These are phyloP conservation scores for Drosophila suzukii DNA, from an alignment of 1,140 invertebrate genomes.

Conservation along the genomic window DNA sequence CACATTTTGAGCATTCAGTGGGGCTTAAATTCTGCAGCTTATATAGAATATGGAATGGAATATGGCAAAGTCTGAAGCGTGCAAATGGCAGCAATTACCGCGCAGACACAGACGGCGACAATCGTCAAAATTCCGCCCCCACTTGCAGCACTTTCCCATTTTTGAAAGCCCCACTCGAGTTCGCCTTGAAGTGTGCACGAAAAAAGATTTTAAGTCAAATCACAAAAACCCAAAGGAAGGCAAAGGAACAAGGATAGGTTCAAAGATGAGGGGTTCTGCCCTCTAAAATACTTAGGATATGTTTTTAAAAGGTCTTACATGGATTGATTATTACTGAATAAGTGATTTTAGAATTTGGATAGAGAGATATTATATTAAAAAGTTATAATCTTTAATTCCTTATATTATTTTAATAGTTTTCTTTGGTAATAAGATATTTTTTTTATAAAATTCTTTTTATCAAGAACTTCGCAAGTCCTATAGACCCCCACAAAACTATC, in stretches of 20 bases:
- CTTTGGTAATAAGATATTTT: no score
- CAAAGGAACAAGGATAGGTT: not conserved
- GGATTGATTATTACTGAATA: no score
- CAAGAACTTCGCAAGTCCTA: not conserved
- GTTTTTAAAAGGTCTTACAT: no score
- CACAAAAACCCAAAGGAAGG: slow-evolving; percentile 27
- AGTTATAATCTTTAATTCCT: no score
- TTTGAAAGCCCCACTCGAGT: slow-evolving; percentile 19
- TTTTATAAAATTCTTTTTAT: no score
- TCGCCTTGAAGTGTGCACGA: slow-evolving; percentile 40
- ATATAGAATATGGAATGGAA: slow-evolving; percentile 4
- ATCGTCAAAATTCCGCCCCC: slow-evolving; percentile 28
- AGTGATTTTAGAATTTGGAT: no score
- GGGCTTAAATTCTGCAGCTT: not conserved
- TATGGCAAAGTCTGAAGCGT: slow-evolving; percentile 34
- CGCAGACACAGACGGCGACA: slow-evolving; percentile 47
- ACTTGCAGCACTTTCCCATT: not conserved
- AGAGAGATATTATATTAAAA: no score
- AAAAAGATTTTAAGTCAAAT: slow-evolving; percentile 62
- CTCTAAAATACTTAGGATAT: not conserved
- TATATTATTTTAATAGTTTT: no score
- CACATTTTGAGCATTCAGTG: not conserved
- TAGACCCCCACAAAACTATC: not conserved
- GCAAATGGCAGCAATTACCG: slow-evolving; percentile 72
- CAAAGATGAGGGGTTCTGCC: not conserved